Conservation (phyloP, 2,113 vertebrate genomes). For the Menidia beryllina region DNA sequence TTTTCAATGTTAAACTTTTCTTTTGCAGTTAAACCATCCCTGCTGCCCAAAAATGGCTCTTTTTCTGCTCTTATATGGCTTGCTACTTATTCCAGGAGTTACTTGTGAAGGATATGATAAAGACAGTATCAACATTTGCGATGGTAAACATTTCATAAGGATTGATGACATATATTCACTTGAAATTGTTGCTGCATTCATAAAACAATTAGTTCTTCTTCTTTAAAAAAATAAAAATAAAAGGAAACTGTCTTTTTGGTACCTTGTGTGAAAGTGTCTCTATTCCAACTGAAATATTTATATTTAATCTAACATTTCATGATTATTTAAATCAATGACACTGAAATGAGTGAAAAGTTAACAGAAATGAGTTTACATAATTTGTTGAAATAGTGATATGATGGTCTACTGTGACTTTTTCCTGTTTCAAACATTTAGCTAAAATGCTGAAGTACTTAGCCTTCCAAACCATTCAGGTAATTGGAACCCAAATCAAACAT, state of each 20-base stretch:
- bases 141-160: background rate
- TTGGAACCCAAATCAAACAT: conserved; percentile 37
- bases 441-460: conserved; percentile 17
- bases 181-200: conserved; percentile 21
- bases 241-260: background rate
- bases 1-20: too few species aligned
- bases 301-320: background rate
- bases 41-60: background rate
- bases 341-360: background rate
- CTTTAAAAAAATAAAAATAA: too few species aligned
- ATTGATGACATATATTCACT: conserved; percentile 10
- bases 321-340: background rate
- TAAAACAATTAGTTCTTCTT: background rate
- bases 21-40: too few species aligned
- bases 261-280: background rate
- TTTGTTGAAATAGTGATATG: too few species aligned
- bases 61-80: background rate
- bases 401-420: conserved; percentile 17
- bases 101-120: background rate
- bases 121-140: background rate
- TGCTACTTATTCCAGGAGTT: background rate
- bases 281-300: conserved; percentile 20
- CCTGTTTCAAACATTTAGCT: conserved; percentile 2
- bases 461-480: conserved; percentile 20
- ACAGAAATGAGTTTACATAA: too few species aligned